A percentile compares a stretch with the other conserved stretches of the same genome.
Conservation (phyloP, 2,113 vertebrate genomes). For the Centrocercus urophasianus region DNA sequence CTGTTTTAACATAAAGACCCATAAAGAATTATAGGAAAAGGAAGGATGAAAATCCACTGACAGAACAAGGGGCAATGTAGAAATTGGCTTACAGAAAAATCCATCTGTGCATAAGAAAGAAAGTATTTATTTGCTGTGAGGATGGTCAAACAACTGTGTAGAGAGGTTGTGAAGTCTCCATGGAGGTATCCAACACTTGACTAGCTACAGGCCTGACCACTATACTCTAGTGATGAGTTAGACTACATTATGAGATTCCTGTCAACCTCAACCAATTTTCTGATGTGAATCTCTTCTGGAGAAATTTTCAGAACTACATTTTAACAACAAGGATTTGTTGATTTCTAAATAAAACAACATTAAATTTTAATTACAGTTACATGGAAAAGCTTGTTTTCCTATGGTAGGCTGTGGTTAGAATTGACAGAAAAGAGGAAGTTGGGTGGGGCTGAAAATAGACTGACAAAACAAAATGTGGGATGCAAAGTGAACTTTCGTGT, state of each 20-base stretch:
- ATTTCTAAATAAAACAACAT: not conserved
- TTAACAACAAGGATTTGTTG: not conserved
- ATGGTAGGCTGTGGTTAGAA: not conserved
- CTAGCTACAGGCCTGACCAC: rapidly evolving
- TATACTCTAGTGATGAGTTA: not conserved
- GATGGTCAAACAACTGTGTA: no score
- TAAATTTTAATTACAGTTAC: not conserved
- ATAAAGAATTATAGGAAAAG: not conserved
- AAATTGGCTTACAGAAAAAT: not conserved
- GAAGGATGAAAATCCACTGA: not conserved
- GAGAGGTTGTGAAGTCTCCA: not conserved
- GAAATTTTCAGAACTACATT: not conserved
- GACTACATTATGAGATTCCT: not conserved
- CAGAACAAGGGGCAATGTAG: not conserved
- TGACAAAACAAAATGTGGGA: not conserved
- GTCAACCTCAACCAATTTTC: not conserved
- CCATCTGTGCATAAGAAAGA: not conserved
- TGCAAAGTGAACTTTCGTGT: not conserved
- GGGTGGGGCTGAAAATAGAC: not conserved
- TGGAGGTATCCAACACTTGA: not conserved
- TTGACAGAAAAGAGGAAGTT: not conserved
- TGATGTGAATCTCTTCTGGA: not conserved
- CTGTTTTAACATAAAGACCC: not conserved
- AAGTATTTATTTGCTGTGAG: not conserved
- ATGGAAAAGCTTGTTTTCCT: not conserved